Evolutionary conservation across 2,797 vertebrate genomes (phyloP), one percentile per base, ranked within the genome.

Genomic region (Pseudochirops corinnae): DNA sequence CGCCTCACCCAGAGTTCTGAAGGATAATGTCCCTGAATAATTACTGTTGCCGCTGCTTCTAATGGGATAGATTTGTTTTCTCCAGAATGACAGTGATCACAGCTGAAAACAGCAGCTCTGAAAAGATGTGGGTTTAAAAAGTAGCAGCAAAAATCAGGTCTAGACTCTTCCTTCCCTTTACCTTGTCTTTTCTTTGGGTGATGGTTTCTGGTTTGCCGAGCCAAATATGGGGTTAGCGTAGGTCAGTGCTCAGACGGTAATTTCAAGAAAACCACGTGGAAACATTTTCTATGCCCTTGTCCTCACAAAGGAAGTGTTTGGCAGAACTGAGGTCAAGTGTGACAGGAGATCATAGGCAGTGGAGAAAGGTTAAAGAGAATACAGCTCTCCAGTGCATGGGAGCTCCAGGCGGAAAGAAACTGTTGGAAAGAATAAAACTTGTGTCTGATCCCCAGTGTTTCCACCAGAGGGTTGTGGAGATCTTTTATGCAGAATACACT

Each of bases 131-230:
- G 6, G 52, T 28, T 56, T 82, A 10, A 46, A 52, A 92, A 55
- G 91, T 5, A 56, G 29, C 60, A 94, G 39, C 74, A 55, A 18
- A 1, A 90, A 11, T n/a, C n/a, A 52, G 56, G 90, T 95, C 91
- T 55, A 18, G 93, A 18, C 87, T 74, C 29, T 12, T 57, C 62
- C 92, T 52, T 46, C 5, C 53, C 93, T 90, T 91, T 56, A 16
- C 33, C n/a, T 95, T 46, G 26, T 60, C 82, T 96, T 29, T 94
- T 93, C 4, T 94, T 53, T 91, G 33, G 93, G 28, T 60, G 95
- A 0, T 82, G 67, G 62, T 91, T 60, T 55, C 91, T 57, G 18
- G 12, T 93, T 95, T 62, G 39, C 94, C 67, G 26, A 21, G 74
- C 39, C 10, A 87, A 6, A 87, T 91, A 33, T 50, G 62, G 74